phyloP scores from a whole-genome alignment of 1,140 invertebrate genomes.

The Zaprionus lachaisei region DNA sequence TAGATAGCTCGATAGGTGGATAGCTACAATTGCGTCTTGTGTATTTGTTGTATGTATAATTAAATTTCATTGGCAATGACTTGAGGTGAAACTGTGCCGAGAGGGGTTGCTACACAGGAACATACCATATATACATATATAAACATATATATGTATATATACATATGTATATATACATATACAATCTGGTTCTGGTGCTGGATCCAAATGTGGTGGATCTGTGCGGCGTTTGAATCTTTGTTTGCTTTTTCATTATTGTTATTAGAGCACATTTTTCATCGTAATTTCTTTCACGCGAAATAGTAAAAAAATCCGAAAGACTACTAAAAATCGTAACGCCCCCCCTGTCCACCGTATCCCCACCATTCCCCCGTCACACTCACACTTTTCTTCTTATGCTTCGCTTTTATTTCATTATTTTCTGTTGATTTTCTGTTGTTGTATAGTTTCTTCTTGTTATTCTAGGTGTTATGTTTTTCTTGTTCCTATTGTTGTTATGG shows the following conservation, averaged over 20 bases:
- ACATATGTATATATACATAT: constrained; percentile 1
- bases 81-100: constrained; percentile 53
- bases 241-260: constrained; percentile 81
- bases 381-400: constrained; percentile 1
- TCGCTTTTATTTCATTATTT: constrained; percentile 18
- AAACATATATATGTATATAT: constrained; percentile 13
- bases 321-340: constrained; percentile 55
- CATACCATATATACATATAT: not conserved
- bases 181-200: constrained; percentile 14
- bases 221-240: constrained; percentile 59
- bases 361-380: constrained; percentile 1
- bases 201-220: constrained; percentile 45
- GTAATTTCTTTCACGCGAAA: constrained; percentile 80
- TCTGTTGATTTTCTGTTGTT: constrained; percentile 4
- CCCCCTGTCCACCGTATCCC: constrained; percentile 9
- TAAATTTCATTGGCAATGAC: constrained; percentile 70
- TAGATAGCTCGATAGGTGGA: constrained; percentile 53
- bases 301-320: constrained; percentile 71
- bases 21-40: constrained; percentile 66
- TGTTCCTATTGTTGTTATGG: constrained; percentile 46
- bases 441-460: constrained; percentile 11
- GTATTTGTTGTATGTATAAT: constrained; percentile 65
- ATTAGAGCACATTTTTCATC: constrained; percentile 80
- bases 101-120: constrained; percentile 4
- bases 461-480: constrained; percentile 35